Evolutionary conservation across 2,797 vertebrate genomes (phyloP).

Genomic region (Tragopan temminckii): DNA sequence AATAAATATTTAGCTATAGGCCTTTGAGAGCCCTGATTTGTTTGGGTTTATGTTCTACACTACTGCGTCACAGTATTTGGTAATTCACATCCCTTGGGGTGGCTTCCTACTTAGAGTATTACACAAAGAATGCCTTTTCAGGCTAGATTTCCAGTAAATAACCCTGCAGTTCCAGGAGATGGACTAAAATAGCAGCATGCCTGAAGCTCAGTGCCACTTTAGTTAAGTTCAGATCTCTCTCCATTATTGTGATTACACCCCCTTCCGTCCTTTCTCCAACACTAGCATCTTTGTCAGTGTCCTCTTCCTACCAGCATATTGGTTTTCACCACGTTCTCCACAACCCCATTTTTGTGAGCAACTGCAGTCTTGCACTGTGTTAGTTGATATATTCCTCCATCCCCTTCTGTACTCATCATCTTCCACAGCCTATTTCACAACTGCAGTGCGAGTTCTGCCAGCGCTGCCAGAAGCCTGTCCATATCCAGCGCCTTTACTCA

Average conservation of each 20-base stretch:
- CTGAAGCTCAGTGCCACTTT: conserved; percentile 18
- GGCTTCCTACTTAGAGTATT: conserved; percentile 53
- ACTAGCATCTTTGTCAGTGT: background rate
- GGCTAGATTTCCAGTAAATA: conserved; percentile 75
- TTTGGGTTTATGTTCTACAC: conserved; percentile 70
- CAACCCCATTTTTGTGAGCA: background rate
- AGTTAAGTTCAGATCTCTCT: conserved; percentile 18
- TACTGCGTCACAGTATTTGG: conserved; percentile 54
- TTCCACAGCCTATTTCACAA: background rate
- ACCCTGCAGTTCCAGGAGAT: conserved; percentile 56
- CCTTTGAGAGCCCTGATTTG: conserved; percentile 64
- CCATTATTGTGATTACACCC: background rate
- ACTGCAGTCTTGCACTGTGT: background rate
- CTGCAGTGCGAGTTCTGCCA: background rate
- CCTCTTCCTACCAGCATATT: background rate
- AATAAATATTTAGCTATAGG: conserved; percentile 76
- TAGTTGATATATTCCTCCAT: background rate
- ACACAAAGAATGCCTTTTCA: conserved; percentile 68
- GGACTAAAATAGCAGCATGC: conserved; percentile 58
- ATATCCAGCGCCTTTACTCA: background rate
- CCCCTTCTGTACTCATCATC: background rate
- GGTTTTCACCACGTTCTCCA: background rate
- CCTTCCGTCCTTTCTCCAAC: background rate
- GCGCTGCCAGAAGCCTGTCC: background rate
- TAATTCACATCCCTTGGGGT: conserved; percentile 64